These are phyloP conservation scores for Elephas maximus DNA, from an alignment of 2,113 vertebrate genomes.

Conservation along the genomic window DNA sequence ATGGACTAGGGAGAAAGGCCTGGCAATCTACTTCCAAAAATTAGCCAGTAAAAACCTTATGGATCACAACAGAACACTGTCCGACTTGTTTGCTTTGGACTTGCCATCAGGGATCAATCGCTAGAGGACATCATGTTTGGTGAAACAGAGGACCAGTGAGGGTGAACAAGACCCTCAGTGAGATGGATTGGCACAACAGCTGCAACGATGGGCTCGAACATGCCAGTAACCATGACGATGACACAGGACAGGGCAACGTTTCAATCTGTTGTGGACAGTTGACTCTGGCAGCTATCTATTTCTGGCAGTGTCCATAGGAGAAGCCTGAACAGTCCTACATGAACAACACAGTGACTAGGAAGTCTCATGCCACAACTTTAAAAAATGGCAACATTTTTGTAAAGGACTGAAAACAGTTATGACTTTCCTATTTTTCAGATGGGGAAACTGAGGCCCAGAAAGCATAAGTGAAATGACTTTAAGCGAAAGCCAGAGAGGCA, in stretches of 20 bases:
- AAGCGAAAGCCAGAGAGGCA: background rate
- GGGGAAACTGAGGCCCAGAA: background rate
- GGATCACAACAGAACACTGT: background rate
- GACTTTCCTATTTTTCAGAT: background rate
- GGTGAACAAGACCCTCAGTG: background rate
- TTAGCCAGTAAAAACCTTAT: background rate
- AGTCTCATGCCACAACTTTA: background rate
- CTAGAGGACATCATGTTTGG: background rate
- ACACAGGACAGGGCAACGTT: background rate
- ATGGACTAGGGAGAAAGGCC: background rate
- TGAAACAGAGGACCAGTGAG: background rate
- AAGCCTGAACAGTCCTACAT: rapidly evolving
- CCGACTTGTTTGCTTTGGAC: background rate
- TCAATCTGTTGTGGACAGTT: background rate
- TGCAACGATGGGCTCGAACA: background rate
- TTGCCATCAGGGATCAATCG: background rate
- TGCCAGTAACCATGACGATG: background rate
- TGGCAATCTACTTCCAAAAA: background rate
- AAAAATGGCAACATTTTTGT: background rate
- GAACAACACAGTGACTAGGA: background rate
- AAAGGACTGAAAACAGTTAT: background rate
- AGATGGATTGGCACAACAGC: background rate
- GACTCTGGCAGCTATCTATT: background rate
- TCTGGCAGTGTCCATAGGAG: background rate
- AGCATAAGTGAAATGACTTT: background rate